Conservation (phyloP, 2,888 invertebrate species). For the Encarsia formosa region DNA sequence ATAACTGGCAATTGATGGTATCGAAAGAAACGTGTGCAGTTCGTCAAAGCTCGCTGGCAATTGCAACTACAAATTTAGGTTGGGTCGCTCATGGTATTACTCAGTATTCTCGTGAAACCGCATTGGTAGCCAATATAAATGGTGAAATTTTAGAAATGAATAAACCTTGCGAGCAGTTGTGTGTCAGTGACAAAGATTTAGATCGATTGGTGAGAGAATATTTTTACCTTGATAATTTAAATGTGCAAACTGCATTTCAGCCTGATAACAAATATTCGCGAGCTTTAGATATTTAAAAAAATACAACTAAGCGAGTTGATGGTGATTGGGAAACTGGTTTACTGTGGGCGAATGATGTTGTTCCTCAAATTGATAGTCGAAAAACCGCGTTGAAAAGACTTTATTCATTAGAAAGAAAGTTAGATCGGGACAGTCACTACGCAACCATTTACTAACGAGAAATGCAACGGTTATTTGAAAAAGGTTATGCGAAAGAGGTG, state of each 20-base stretch:
- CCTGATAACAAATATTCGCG: background rate
- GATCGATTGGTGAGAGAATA: background rate
- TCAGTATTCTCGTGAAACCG: background rate
- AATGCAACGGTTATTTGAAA: conserved; percentile 1
- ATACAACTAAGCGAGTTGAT: background rate
- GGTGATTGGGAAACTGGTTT: background rate
- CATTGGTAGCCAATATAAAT: too few species aligned
- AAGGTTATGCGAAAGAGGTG: too few species aligned
- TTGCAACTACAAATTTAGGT: background rate
- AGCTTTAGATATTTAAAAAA: background rate
- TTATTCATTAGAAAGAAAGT: conserved; percentile 1
- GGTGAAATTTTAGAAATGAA: background rate
- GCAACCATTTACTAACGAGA: background rate
- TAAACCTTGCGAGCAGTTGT: too few species aligned
- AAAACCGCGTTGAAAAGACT: background rate
- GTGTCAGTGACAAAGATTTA: background rate
- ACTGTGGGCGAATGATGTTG: background rate
- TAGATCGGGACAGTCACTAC: background rate
- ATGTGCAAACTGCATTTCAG: background rate
- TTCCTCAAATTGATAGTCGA: background rate
- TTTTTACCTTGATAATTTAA: background rate
- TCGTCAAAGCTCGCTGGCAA: background rate
- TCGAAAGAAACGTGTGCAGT: background rate
- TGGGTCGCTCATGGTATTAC: background rate
- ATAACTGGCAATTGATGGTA: background rate